These are phyloP conservation scores for Campoletis raptor DNA, from an alignment of 2,888 invertebrate species.

Conservation along the genomic window DNA sequence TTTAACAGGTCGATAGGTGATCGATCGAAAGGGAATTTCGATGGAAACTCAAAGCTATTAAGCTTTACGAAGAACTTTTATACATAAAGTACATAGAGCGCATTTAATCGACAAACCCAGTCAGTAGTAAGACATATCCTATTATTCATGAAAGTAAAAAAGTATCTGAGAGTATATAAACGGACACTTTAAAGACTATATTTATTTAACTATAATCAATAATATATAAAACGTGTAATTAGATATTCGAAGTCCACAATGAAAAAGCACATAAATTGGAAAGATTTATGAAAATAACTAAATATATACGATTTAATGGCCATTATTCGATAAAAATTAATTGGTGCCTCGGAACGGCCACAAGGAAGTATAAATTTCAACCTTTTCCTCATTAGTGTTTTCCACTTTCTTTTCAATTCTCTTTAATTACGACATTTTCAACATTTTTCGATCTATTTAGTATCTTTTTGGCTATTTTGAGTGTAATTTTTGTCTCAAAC, in stretches of 20 bases:
- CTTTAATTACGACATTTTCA: too few species aligned
- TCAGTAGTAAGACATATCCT: background rate
- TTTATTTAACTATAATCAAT: background rate
- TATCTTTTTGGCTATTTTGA: background rate
- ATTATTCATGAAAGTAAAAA: background rate
- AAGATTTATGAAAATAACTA: background rate
- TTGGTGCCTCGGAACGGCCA: too few species aligned
- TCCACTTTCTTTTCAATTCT: too few species aligned
- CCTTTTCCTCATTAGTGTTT: too few species aligned
- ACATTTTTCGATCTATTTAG: background rate
- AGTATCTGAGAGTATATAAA: background rate
- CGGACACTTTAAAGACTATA: background rate
- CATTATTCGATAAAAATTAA: background rate
- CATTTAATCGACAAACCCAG: conserved; percentile 1
- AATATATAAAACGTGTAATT: background rate
- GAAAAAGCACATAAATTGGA: too few species aligned
- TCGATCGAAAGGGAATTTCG: conserved; percentile 31
- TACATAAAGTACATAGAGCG: conserved; percentile 3
- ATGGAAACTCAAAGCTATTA: conserved; percentile 1
- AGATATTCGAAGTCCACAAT: background rate
- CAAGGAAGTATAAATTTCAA: too few species aligned
- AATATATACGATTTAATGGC: background rate
- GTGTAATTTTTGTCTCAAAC: too few species aligned
- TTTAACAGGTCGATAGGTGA: conserved; percentile 37
- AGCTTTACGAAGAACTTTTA: conserved; percentile 22